Evolutionary conservation across 2,113 vertebrate genomes (phyloP), one percentile per base, ranked within the genome.

Genomic region (Sterrhoptilus dennistouni): DNA sequence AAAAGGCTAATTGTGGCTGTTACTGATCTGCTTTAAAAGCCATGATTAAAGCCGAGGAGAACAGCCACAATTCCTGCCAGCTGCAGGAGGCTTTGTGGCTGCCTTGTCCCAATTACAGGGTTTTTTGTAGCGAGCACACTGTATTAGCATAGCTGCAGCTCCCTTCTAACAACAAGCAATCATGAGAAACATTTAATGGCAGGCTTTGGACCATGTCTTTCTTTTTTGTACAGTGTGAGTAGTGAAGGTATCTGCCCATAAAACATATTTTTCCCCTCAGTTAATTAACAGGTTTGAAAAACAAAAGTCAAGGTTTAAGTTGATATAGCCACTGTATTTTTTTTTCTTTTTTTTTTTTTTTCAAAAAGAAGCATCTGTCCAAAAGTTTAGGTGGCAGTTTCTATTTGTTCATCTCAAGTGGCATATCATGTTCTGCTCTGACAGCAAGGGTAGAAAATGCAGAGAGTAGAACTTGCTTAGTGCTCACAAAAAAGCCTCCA

Each of bases 1-100:
- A 94, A 91, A 93, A 80, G 93, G 90, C 92, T 96, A 95, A 96
- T 95, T 93, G 85, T 90, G 96, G 85, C 95, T 96, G 95, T 88
- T 94, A 88, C 85, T 90, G 90, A 95, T 96, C 87, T 91, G 92
- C 75, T 94, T 86, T 94, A 94, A 97, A 96, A 97, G 79, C 87
- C 87, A 53, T 85, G 90, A 96, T 96, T 94, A 94, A 96, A 95
- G 56, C 74, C 60, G n/a, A 65, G 71, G 52, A 68, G 92, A 96
- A 83, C 80, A 93, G 96, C n/a, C 72, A 78, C 72, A 89, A 93
- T 94, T 96, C 90, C 95, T 96, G 95, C 95, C 92, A 94, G 93
- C 95, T 96, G 95, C 1, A 14, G 82, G 87, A 83, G 71, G 90
- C 95, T 96, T 94, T 96, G 92, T 1, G 61, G 44, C 90, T 92